These are phyloP conservation scores for Danio kyathit DNA, from an alignment of 2,797 vertebrate species.

Conservation along the genomic window DNA sequence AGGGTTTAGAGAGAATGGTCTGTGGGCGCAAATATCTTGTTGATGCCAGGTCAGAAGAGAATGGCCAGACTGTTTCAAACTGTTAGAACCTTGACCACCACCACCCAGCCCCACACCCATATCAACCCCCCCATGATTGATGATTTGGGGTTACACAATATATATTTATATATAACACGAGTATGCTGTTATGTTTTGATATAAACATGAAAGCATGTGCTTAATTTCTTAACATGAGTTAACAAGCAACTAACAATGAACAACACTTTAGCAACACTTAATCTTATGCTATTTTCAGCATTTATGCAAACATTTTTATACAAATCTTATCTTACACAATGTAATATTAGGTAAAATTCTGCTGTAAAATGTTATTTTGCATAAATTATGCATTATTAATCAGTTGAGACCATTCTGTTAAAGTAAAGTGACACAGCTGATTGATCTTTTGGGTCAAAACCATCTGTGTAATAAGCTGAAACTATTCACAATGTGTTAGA, in stretches of 20 bases:
- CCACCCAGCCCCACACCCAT: too few species aligned
- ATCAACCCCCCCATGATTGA: too few species aligned
- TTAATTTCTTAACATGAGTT: neutral
- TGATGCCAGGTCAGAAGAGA: too few species aligned
- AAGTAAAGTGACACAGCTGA: neutral
- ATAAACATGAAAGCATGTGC: neutral
- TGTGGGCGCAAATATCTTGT: too few species aligned
- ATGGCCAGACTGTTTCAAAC: too few species aligned
- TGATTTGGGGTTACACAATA: neutral
- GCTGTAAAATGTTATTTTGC: neutral
- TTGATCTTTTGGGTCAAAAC: neutral
- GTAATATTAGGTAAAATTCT: neutral
- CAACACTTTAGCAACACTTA: neutral
- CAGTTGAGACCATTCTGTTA: neutral
- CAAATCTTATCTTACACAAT: neutral
- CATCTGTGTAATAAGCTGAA: neutral
- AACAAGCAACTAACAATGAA: neutral
- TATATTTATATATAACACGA: neutral
- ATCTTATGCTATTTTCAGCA: neutral
- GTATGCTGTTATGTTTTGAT: slow-evolving; percentile 18
- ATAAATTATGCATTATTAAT: neutral
- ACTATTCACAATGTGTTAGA: neutral
- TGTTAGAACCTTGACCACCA: too few species aligned
- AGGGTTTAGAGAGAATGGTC: too few species aligned
- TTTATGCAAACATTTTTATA: neutral